Evolutionary conservation across 53 echinoderm and acorn worm genomes (phyloP), one percentile per base, ranked within the genome.

Genomic region (Zoroaster sp.): DNA sequence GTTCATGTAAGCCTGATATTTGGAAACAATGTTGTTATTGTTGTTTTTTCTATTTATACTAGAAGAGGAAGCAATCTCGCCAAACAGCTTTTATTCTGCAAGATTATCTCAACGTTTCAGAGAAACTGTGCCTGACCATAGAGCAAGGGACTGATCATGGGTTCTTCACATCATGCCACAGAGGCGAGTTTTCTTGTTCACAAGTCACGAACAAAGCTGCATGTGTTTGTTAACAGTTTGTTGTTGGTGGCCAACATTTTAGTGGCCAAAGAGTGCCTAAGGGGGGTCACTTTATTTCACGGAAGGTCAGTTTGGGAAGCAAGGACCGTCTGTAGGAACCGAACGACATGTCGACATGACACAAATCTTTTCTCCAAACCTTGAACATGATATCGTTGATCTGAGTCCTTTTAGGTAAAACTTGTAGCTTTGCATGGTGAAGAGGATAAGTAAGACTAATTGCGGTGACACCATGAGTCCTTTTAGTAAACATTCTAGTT

Each of bases 201-300:
- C 3, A 36, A 67, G 66, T 81, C 81, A 81, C 44, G 49, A 42
- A 82, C 82, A 85, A 85, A 14, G 66, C 85, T 35, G 85, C 70
- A 47, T 85, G 78, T n/a, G 63, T 59, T 2, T 9, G 63, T 28
- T n/a, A n/a, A 9, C 63, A 59, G 63, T 25, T 28, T 25, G 28
- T 28, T 21, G 20, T 9, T 25, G 63, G n/a, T n/a, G n/a, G 85
- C 70, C 85, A 85, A 71, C 35, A 15, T 35, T 35, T 49, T 47
- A 38, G 71, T 69, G 71, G 72, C 9, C 85, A 46, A n/a, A 20
- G 35, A 85, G 23, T 34, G 69, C 85, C 85, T 6, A 67, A 68
- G 75, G 75, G 67, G 63, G 63, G 63, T 59, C 63, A 59, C 63
- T 32, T 12, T 35, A 15, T 5, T 11, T 13, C 4, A 3, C 12